Evolutionary conservation across 2,888 invertebrate species (phyloP).

Genomic region (Lypha dubia): DNA sequence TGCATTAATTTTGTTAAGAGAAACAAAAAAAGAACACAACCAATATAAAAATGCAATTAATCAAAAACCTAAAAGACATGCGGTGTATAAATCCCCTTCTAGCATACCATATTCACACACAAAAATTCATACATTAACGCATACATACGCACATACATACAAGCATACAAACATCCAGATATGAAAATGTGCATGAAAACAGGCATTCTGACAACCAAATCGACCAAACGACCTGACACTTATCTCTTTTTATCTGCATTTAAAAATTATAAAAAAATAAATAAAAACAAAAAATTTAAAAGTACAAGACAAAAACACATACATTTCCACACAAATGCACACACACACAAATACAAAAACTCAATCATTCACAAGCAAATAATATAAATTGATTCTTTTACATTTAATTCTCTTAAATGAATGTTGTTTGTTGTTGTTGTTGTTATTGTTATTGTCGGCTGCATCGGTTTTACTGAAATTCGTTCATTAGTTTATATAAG

Average conservation of each 20-base stretch:
- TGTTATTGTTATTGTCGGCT: conserved; percentile 24
- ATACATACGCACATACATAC: not conserved
- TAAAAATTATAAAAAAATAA: conserved; percentile 64
- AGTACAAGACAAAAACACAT: conserved; percentile 40
- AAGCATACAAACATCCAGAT: not conserved
- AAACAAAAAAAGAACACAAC: conserved; percentile 57
- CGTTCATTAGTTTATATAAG: conserved; percentile 37
- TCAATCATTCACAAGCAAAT: conserved; percentile 37
- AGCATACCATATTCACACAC: conserved; percentile 22
- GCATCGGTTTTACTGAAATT: conserved; percentile 49
- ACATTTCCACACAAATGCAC: conserved; percentile 25
- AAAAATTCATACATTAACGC: not conserved
- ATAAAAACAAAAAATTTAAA: conserved; percentile 30
- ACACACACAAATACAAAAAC: not conserved
- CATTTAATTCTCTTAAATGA: conserved; percentile 70
- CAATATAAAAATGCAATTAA: conserved; percentile 75
- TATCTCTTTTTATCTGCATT: conserved; percentile 76
- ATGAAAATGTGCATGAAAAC: conserved; percentile 55
- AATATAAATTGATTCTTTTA: conserved; percentile 74
- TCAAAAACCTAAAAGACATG: conserved; percentile 73
- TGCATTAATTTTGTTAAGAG: conserved; percentile 71
- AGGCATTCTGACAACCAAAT: conserved; percentile 69
- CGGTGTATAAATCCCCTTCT: conserved; percentile 69
- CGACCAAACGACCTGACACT: conserved; percentile 74
- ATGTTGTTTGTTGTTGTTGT: conserved; percentile 33